phyloP scores from a whole-genome alignment of 1,140 invertebrate species.

The Drosophila athabasca region DNA sequence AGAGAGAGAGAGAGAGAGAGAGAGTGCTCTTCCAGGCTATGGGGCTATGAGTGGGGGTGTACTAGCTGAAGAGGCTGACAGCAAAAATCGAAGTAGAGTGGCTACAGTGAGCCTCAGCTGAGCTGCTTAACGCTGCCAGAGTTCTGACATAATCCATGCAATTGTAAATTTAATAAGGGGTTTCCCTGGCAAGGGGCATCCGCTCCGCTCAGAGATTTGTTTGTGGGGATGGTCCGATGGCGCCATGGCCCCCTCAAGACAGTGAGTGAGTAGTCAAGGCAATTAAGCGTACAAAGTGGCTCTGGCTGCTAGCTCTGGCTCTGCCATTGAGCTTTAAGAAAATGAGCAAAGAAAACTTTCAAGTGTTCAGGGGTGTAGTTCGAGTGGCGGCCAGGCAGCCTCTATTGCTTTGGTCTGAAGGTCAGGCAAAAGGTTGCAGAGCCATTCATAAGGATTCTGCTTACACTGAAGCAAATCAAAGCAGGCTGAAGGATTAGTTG shows the following conservation, averaged over 20 bases:
- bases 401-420: constrained; percentile 21
- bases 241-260: constrained; percentile 16
- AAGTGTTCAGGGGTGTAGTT: constrained; percentile 34
- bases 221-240: constrained; percentile 21
- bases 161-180: constrained; percentile 80
- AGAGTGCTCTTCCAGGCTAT: constrained; percentile 49
- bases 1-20: constrained; percentile 8
- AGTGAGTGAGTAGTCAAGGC: constrained; percentile 43
- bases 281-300: constrained; percentile 56
- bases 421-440: constrained; percentile 29
- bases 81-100: constrained; percentile 78
- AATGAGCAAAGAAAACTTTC: constrained; percentile 47
- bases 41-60: constrained; percentile 2
- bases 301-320: no score
- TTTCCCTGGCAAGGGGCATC: constrained; percentile 9
- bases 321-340: constrained; percentile 7
- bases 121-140: constrained; percentile 74
- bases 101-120: constrained; percentile 75
- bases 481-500: no score
- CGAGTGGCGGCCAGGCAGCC: no score
- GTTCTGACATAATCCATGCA: constrained; percentile 78
- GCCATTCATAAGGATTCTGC: background rate
- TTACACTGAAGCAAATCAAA: no score
- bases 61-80: constrained; percentile 39
- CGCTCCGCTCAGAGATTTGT: constrained; percentile 21